phyloP scores from a whole-genome alignment of 2,888 invertebrate genomes.

The Bibio marci region DNA sequence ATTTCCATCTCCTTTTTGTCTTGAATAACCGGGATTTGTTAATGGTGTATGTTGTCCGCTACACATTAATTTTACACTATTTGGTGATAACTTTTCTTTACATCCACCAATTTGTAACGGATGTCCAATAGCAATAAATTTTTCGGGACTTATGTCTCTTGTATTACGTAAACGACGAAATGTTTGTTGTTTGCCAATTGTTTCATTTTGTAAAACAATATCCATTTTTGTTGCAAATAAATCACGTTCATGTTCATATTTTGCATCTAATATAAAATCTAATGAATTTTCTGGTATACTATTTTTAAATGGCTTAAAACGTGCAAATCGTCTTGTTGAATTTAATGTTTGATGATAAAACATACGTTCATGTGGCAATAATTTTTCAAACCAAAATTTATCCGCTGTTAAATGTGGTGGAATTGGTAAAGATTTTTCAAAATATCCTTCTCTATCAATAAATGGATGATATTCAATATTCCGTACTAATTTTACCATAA shows the following conservation, averaged over 20 bases:
- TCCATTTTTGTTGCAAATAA: conserved; percentile 1
- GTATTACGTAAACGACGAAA: conserved; percentile 53
- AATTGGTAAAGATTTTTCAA: conserved; percentile 25
- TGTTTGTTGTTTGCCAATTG: conserved; percentile 20
- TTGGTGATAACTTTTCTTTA: conserved; percentile 44
- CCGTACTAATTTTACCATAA: too few relatives aligned
- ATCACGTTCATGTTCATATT: conserved; percentile 42
- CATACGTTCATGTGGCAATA: conserved; percentile 30
- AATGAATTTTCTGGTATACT: conserved; percentile 43
- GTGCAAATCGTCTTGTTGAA: conserved; percentile 31
- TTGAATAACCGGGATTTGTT: conserved; percentile 64
- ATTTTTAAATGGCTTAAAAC: conserved; percentile 18
- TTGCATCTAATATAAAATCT: conserved; percentile 46
- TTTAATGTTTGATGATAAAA: conserved; percentile 36
- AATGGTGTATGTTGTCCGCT: conserved; percentile 65
- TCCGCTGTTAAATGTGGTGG: conserved; percentile 10
- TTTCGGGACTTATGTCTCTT: conserved; percentile 22
- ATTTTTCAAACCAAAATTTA: conserved; percentile 22
- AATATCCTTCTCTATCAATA: conserved; percentile 30
- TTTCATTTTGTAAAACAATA: not conserved
- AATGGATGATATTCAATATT: conserved; percentile 26
- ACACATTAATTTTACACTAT: conserved; percentile 60
- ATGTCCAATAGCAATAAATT: conserved; percentile 28
- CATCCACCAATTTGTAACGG: conserved; percentile 38
- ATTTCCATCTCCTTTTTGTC: conserved; percentile 58